Evolutionary conservation across 1,140 invertebrate genomes (phyloP), one percentile per base, ranked within the genome.

Genomic region (Drosophila melanogaster): DNA sequence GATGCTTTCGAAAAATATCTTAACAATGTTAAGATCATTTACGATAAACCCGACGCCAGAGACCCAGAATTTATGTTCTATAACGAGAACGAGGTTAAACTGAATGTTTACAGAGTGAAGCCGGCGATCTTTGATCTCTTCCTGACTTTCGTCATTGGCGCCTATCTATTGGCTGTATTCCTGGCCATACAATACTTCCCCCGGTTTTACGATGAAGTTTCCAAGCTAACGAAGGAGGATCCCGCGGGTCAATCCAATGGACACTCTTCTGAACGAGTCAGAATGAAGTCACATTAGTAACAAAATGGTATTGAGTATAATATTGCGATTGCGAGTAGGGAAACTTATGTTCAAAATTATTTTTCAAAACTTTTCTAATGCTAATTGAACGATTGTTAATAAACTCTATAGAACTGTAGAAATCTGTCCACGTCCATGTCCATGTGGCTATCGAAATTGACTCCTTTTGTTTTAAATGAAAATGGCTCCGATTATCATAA

Each of bases 51-150:
- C 11, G 97, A 97, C 91, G 96, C 95, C 89, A 93, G 97, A 49
- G 98, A 99, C 92, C 97, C 98, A 1, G 98, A 99, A 91, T 98
- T 98, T 93, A 94, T 97, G 61, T 97, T 99, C 81, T 99, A 98
- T 92, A 96, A 97, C 79, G 94, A 96, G 50, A 95, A 96, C 1
- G 94, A 94, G 81, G 96, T 96, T 5, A 94, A 93, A 37, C 94
- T 99, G 75, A 96, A 97, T 92, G 95, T 98, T 47, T 99, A 98
- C 92, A 97, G 96, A 93, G 98, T 99, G 5, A 99, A 99, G 91
- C 98, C 98, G 74, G 98, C 98, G 24, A 95, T 99, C 46, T 99
- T 99, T 93, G 98, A 99, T 94, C 95, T 99, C 40, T 96, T 99
- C 74, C 94, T 99, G 3, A 98, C 98, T 8, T 90, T 97, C 61